Evolutionary conservation across 1,140 invertebrate species (phyloP).

Genomic region (Lethrus apterus): DNA sequence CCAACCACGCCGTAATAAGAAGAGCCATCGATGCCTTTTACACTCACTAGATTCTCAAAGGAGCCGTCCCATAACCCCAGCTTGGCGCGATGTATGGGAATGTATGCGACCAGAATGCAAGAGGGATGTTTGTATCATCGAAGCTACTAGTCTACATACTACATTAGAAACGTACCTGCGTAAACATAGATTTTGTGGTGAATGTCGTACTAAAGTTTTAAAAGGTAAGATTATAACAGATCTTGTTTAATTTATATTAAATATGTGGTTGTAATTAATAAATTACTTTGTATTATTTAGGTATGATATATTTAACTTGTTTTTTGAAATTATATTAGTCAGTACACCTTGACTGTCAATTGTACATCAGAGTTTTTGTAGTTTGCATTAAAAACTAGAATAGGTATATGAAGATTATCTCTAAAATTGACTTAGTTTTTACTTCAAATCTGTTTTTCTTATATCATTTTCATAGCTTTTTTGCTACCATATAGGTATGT

Average conservation of each 20-base stretch:
- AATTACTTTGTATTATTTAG: too few species aligned
- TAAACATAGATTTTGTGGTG: slow-evolving; percentile 88
- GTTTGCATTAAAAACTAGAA: too few species aligned
- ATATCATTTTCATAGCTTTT: too few species aligned
- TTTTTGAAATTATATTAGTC: not conserved
- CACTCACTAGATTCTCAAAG: slow-evolving; percentile 84
- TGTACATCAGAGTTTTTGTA: not conserved
- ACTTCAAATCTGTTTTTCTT: too few species aligned
- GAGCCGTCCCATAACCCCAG: slow-evolving; percentile 57
- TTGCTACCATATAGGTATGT: too few species aligned
- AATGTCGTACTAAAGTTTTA: slow-evolving; percentile 82
- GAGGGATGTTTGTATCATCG: slow-evolving; percentile 79
- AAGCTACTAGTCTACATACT: slow-evolving; percentile 69
- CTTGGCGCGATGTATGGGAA: slow-evolving; percentile 81
- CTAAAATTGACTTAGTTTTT: too few species aligned
- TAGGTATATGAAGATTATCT: too few species aligned
- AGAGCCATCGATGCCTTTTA: slow-evolving; percentile 53
- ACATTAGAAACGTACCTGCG: slow-evolving; percentile 83
- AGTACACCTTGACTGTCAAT: not conserved
- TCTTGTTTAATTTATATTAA: slow-evolving; percentile 2
- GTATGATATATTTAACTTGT: too few species aligned
- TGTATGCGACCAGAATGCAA: slow-evolving; percentile 75
- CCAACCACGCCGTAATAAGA: slow-evolving; percentile 48
- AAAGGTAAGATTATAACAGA: slow-evolving; percentile 27
- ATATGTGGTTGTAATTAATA: too few species aligned